Base-by-base conservation (phyloP, 2,113 vertebrate species). In the Xiphophorus hellerii region DNA sequence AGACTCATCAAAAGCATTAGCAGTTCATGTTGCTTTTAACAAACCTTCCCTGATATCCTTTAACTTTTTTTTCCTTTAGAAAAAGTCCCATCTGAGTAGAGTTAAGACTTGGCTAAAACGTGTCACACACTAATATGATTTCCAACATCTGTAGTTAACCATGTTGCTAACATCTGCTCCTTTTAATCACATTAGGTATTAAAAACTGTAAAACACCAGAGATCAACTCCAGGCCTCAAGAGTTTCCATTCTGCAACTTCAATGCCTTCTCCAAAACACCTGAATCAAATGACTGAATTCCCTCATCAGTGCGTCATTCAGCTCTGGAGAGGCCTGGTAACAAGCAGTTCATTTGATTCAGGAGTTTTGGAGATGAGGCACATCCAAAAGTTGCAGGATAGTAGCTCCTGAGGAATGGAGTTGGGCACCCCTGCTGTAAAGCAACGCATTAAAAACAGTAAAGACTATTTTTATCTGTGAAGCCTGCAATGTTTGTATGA, bases 21-120 rank as follows among this genome's bases (percentile, higher is more conserved):
- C 66, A 76, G 71, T 66, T 84, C 37, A 51, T 67, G 74, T 66
- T 69, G 66, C 73, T 89, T 74, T 74, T 69, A 71, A n/a, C 66
- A 69, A 74, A 74, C 54, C 10, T 37, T 10, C 10, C 35, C 35
- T 37, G 35, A 37, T 37, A 37, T 37, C 35, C 11, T 3, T 37
- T 2, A 37, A 37, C 0, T 39, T 35, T 60, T 72, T 39, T 28
- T 20, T 61, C 12, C 62, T 66, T n/a, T 27, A 51, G 70, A 72
- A 69, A 69, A 81, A 76, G 62, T 10, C 13, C 42, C 73, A 80
- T 44, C 61, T 33, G 33, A 42, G 22, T 61, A 68, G 35, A 51
- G 30, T 33, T 29, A 62, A 66, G 28, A 14, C 74, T 69, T 39
- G 1, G 78, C 29, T 33, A 68, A 77, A 76, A 73, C n/a, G 58